phyloP scores from a whole-genome alignment of 2,113 vertebrate species.

The Cyanoliseus patagonus region DNA sequence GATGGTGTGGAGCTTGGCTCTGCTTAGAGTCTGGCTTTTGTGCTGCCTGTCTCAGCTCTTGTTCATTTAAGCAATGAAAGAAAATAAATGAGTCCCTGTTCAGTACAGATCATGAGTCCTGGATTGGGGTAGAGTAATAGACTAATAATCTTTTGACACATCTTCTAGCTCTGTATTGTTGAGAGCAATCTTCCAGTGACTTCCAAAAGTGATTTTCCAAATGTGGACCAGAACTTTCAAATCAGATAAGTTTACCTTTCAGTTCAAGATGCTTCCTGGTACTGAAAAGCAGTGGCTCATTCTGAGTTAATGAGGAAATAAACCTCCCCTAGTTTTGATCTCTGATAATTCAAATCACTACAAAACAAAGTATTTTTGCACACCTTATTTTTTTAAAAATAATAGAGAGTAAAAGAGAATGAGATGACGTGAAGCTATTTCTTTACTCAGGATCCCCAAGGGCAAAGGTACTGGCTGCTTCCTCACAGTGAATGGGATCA shows the following conservation, averaged over 20 bases:
- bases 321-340: not conserved
- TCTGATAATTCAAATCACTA: not conserved
- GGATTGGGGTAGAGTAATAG: not conserved
- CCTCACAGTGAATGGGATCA: not conserved
- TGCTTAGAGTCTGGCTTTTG: not conserved
- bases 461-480: not conserved
- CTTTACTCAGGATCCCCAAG: not conserved
- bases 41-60: not conserved
- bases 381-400: not conserved
- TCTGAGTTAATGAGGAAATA: not conserved
- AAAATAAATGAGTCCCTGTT: not conserved
- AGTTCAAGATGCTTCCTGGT: not conserved
- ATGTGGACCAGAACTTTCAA: not conserved
- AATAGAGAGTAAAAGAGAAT: not conserved
- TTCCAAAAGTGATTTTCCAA: not conserved
- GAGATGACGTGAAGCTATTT: not conserved
- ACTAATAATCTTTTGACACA: not conserved
- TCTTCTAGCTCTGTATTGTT: not conserved
- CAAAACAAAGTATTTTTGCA: not conserved
- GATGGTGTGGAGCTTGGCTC: not conserved
- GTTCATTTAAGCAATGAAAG: not conserved
- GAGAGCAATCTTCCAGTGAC: not conserved
- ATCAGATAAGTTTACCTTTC: not conserved
- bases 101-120: not conserved
- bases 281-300: not conserved